Percentiles rank a stretch among this genome's conserved stretches.
phyloP scores from a whole-genome alignment of 2,888 invertebrate species.

The Empis stercorea region DNA sequence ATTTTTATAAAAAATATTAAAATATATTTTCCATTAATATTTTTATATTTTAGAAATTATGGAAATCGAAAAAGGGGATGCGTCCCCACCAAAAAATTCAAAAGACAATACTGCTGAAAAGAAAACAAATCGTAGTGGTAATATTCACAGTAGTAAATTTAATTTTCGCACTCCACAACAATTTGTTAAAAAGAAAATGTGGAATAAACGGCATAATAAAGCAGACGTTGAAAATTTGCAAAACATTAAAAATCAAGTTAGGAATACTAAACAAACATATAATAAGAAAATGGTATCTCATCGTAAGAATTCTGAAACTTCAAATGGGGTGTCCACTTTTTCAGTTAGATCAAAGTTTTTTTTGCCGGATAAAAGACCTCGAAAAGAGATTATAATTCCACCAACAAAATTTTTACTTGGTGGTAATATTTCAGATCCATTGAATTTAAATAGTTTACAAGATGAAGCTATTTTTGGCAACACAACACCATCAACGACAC shows the following conservation, averaged over 20 bases:
- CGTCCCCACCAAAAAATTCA: too few relatives aligned
- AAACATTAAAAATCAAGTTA: constrained; percentile 31
- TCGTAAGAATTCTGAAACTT: neutral
- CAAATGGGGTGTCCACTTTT: too few relatives aligned
- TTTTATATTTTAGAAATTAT: too few relatives aligned
- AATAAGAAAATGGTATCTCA: constrained; percentile 9
- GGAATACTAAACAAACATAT: constrained; percentile 6
- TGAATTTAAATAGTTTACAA: constrained; percentile 84
- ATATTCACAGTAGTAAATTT: constrained; percentile 7
- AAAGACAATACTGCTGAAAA: too few relatives aligned
- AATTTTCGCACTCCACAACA: constrained; percentile 34
- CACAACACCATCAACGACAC: constrained; percentile 79
- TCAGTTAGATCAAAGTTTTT: constrained; percentile 49
- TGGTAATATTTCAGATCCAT: constrained; percentile 88
- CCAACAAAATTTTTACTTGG: constrained; percentile 88
- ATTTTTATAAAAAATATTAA: too few relatives aligned
- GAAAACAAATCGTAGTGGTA: neutral
- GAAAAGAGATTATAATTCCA: constrained; percentile 64
- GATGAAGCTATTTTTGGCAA: constrained; percentile 65
- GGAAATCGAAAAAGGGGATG: too few relatives aligned
- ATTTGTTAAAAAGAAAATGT: constrained; percentile 27
- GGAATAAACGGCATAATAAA: constrained; percentile 31
- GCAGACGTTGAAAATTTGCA: constrained; percentile 35
- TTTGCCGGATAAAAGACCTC: constrained; percentile 57
- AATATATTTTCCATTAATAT: too few relatives aligned